phyloP scores from a whole-genome alignment of 2,113 vertebrate species.

The Ailuropoda melanoleuca region DNA sequence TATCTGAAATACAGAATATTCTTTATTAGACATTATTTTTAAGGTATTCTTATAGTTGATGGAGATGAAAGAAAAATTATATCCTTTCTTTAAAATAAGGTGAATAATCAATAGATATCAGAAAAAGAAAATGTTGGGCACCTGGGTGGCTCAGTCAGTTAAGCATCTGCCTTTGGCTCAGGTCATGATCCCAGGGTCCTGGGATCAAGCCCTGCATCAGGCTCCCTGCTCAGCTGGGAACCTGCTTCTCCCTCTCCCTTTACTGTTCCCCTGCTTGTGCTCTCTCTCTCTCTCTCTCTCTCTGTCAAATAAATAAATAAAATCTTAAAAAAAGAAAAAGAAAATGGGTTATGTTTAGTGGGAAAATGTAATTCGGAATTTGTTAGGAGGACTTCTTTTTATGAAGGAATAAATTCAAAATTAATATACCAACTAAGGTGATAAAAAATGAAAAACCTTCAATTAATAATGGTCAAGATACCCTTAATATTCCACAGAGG shows the following conservation, averaged over 20 bases:
- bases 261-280: no score
- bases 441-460: neutral
- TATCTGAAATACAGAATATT: neutral
- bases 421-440: neutral
- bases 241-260: no score
- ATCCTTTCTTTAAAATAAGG: constrained; percentile 10
- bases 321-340: neutral
- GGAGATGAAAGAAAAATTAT: neutral
- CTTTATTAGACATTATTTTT: neutral
- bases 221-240: no score
- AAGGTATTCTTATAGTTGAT: neutral
- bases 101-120: neutral
- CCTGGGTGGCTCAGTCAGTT: no score
- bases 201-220: no score
- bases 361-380: neutral
- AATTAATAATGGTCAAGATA: neutral
- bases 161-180: no score
- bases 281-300: no score
- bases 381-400: neutral
- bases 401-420: constrained; percentile 10
- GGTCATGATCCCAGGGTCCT: no score
- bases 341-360: neutral
- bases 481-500: neutral
- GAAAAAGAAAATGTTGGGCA: neutral
- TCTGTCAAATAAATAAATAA: no score